Evolutionary conservation across 2,888 invertebrate species (phyloP), one percentile per base, ranked within the genome.

Genomic region (Drosophila melanocephala): DNA sequence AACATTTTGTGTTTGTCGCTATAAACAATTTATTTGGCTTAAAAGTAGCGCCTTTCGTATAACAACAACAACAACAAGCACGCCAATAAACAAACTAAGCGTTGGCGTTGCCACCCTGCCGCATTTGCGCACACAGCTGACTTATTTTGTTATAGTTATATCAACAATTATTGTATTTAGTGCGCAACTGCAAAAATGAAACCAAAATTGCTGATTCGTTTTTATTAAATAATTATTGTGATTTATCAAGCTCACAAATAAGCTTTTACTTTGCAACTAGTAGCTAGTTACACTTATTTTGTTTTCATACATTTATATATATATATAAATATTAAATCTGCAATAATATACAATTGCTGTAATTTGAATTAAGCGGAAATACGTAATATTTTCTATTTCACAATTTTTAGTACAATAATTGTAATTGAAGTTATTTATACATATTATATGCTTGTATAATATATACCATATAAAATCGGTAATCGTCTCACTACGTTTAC

Each of bases 41-140:
- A 82, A 79, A 79, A 78, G 52, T 78, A 50, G 79, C 79, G 79
- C 79, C 79, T 73, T 71, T 30, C 26, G 14, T 57, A 32, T 4
- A 44, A 30, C 44, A 67, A 72, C 50, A 61, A 59, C 32, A 52
- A 44, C 50, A 61, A 59, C 32, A 47, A 44, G n/a, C 33, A 66
- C 52, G 39, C n/a, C 14, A 19, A 51, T 22, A 44, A 19, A 55
- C 37, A 32, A 81, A 53, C 10, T 60, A 19, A 6, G 6, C 7
- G 1, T 1, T 22, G 44, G 79, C 67, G 79, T 73, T 79, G 79
- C 79, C 79, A 79, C 59, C 37, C 14, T 26, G 39, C 22, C 10
- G 9, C 28, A 7, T 53, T 55, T 28, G 22, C 22, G 50, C 6
- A 50, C 77, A 42, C 77, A 72, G 60, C 76, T 80, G 80, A 75